These are phyloP conservation scores for Puffinus mauretanicus DNA, from an alignment of 2,113 vertebrate species.

Conservation along the genomic window DNA sequence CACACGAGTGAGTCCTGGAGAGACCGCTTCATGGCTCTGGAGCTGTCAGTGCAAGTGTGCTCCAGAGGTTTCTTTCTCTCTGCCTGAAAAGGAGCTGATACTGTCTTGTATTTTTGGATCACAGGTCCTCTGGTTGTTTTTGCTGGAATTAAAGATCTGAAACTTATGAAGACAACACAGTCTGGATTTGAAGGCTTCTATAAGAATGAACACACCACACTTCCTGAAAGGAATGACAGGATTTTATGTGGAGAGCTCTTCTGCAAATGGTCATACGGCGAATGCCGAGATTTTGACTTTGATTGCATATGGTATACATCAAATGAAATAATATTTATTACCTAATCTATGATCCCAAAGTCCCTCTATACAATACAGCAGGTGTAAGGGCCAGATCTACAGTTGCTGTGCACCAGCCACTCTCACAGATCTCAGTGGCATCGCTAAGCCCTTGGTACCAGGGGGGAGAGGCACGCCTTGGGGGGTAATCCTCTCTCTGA, in stretches of 20 bases:
- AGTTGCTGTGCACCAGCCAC: neutral
- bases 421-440: neutral
- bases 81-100: neutral
- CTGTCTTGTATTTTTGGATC: neutral
- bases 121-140: slow-evolving; percentile 82
- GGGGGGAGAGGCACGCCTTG: neutral
- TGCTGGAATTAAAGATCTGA: slow-evolving; percentile 89
- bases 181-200: slow-evolving; percentile 92
- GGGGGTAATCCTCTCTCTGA: neutral
- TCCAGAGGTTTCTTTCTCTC: neutral
- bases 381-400: neutral
- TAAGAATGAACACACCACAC: slow-evolving; percentile 86
- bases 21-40: neutral
- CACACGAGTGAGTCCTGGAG: neutral
- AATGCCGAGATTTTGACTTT: slow-evolving; percentile 75
- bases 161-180: slow-evolving; percentile 92
- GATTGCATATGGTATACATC: slow-evolving; percentile 77
- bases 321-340: neutral
- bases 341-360: neutral
- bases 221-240: slow-evolving; percentile 86
- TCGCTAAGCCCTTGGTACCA: neutral
- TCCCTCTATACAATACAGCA: neutral
- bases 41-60: neutral
- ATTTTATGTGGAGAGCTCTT: slow-evolving; percentile 88
- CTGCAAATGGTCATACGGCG: slow-evolving; percentile 87